These are phyloP conservation scores for Polyodon spathula DNA, from an alignment of 2,113 vertebrate species.

Conservation along the genomic window DNA sequence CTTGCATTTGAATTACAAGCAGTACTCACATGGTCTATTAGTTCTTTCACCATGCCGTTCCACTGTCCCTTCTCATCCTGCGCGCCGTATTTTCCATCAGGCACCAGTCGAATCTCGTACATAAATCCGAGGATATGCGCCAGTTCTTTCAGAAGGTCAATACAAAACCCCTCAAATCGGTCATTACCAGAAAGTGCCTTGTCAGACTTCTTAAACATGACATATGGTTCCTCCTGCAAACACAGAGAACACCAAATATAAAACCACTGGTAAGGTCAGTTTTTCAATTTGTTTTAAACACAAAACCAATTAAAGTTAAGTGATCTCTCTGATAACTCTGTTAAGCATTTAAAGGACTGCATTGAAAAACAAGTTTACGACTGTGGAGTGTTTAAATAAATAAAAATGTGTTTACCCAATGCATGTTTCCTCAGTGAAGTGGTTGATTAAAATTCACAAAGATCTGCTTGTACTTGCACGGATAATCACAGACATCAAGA, in stretches of 20 bases:
- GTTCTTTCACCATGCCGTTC: constrained; percentile 95
- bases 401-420: constrained; percentile 1
- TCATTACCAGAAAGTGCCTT: constrained; percentile 85
- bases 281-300: constrained; percentile 40
- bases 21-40: constrained; percentile 91
- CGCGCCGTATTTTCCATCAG: constrained; percentile 85
- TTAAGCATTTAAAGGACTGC: constrained; percentile 38
- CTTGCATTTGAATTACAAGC: neutral
- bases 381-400: constrained; percentile 11
- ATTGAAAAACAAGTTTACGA: constrained; percentile 16
- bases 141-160: constrained; percentile 91
- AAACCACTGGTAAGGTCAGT: constrained; percentile 49
- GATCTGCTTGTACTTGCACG: neutral
- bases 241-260: constrained; percentile 44
- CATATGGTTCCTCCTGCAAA: constrained; percentile 88
- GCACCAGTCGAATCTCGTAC: constrained; percentile 89
- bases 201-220: constrained; percentile 96
- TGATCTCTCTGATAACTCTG: constrained; percentile 42
- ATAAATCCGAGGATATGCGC: constrained; percentile 84
- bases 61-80: constrained; percentile 97
- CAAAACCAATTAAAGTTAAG: constrained; percentile 48
- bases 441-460: neutral
- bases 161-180: constrained; percentile 95
- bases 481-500: neutral
- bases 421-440: neutral